Evolutionary conservation across 1,140 invertebrate species (phyloP).

Genomic region (Vollenhovia emeryi): DNA sequence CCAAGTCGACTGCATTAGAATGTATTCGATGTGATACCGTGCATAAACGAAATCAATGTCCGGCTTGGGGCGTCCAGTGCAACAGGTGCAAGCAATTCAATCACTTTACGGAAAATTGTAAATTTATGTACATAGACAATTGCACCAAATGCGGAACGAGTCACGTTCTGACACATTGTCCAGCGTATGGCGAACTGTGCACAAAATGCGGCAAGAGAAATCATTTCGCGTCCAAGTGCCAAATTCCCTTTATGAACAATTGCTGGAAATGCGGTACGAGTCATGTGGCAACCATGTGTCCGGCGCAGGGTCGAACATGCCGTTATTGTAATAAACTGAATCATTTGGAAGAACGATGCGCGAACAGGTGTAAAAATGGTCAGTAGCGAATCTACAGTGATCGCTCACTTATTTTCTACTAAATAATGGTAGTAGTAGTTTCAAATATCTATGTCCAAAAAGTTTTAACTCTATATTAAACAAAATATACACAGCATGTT

Average conservation of each 20-base stretch:
- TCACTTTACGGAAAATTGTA: conserved; percentile 32
- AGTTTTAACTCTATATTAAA: no score
- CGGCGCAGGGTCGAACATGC: not conserved
- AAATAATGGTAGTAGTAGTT: no score
- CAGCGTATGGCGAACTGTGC: conserved; percentile 45
- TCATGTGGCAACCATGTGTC: not conserved
- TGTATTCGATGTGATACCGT: not conserved
- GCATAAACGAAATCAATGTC: not conserved
- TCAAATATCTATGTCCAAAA: no score
- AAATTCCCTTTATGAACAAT: not conserved
- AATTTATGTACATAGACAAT: not conserved
- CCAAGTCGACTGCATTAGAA: no score
- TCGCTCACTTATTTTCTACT: no score
- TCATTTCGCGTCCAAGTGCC: conserved; percentile 52
- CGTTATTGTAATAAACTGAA: not conserved
- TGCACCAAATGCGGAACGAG: conserved; percentile 36
- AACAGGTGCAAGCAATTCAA: conserved; percentile 12
- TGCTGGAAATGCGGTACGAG: not conserved
- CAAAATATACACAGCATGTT: no score
- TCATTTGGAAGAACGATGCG: not conserved
- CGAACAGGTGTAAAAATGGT: not conserved
- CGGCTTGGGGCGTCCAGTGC: conserved; percentile 21
- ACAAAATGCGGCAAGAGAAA: conserved; percentile 24
- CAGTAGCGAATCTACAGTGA: no score
- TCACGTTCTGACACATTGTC: conserved; percentile 23